phyloP scores from a whole-genome alignment of 1,140 invertebrate genomes.

The Babylonia areolata region DNA sequence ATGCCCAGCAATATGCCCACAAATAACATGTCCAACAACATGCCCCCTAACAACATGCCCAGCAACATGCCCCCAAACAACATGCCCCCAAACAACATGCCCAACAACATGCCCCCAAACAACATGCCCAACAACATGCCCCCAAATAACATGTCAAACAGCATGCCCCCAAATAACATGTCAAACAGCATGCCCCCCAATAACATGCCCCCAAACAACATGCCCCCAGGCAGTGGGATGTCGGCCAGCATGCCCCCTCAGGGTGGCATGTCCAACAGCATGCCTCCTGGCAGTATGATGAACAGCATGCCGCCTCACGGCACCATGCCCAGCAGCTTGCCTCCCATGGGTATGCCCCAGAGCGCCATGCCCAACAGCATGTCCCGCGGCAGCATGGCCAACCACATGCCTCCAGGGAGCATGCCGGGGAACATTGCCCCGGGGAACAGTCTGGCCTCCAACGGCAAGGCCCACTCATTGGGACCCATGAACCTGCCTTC shows the following conservation, averaged over 20 bases:
- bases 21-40: no score
- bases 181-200: not conserved
- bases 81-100: slow-evolving; percentile 32
- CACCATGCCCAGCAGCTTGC: slow-evolving; percentile 24
- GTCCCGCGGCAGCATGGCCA: slow-evolving; percentile 37
- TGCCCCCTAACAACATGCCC: slow-evolving; percentile 35
- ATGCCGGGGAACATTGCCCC: slow-evolving; percentile 21
- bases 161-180: slow-evolving; percentile 35
- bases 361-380: slow-evolving; percentile 34
- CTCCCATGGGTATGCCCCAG: slow-evolving; percentile 30
- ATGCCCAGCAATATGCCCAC: slow-evolving; percentile 43
- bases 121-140: slow-evolving; percentile 32
- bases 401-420: slow-evolving; percentile 41
- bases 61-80: not conserved
- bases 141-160: slow-evolving; percentile 26
- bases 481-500: slow-evolving; percentile 48
- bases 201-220: slow-evolving; percentile 5
- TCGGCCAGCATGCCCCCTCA: slow-evolving; percentile 34
- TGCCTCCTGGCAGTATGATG: slow-evolving; percentile 35
- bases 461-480: slow-evolving; percentile 34
- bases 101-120: slow-evolving; percentile 30
- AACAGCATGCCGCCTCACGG: slow-evolving; percentile 28
- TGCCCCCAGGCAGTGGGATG: slow-evolving; percentile 29
- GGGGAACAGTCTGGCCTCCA: slow-evolving; percentile 24
- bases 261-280: slow-evolving; percentile 24